Evolutionary conservation across 2,888 invertebrate genomes (phyloP).

Genomic region (Sphaerophoria taeniata): DNA sequence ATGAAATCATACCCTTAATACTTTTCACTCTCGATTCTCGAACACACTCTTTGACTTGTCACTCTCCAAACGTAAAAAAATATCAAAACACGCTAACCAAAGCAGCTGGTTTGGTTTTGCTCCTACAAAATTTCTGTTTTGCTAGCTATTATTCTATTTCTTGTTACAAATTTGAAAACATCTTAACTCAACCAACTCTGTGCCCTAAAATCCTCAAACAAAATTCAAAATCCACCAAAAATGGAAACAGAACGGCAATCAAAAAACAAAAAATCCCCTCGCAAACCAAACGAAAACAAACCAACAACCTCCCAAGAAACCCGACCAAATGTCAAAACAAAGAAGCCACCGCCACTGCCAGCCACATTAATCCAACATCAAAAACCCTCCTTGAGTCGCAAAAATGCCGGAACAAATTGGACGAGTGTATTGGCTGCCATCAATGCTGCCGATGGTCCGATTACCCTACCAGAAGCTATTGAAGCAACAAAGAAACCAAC

Average conservation of each 20-base stretch:
- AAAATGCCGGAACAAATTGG: conserved; percentile 74
- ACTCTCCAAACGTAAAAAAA: background rate
- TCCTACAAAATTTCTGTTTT: background rate
- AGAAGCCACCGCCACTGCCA: conserved; percentile 33
- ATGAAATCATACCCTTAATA: background rate
- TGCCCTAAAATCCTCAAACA: background rate
- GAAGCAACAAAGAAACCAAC: background rate
- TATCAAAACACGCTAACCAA: conserved; percentile 14
- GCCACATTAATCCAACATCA: background rate
- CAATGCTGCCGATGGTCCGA: conserved; percentile 33
- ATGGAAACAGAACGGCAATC: conserved; percentile 40
- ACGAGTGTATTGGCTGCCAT: conserved; percentile 52
- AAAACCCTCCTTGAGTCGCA: conserved; percentile 66
- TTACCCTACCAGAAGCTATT: conserved; percentile 8
- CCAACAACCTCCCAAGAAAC: conserved; percentile 16
- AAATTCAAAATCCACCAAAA: background rate
- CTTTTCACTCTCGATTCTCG: background rate
- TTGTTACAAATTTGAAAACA: no score
- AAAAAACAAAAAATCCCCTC: conserved; percentile 30
- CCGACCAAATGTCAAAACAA: conserved; percentile 48
- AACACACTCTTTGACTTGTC: background rate
- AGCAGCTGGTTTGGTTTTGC: conserved; percentile 1
- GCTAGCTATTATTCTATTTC: no score
- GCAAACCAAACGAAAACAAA: conserved; percentile 52
- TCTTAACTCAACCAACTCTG: background rate